Conservation (phyloP, 1,140 invertebrate genomes). For the Vollenhovia emeryi region DNA sequence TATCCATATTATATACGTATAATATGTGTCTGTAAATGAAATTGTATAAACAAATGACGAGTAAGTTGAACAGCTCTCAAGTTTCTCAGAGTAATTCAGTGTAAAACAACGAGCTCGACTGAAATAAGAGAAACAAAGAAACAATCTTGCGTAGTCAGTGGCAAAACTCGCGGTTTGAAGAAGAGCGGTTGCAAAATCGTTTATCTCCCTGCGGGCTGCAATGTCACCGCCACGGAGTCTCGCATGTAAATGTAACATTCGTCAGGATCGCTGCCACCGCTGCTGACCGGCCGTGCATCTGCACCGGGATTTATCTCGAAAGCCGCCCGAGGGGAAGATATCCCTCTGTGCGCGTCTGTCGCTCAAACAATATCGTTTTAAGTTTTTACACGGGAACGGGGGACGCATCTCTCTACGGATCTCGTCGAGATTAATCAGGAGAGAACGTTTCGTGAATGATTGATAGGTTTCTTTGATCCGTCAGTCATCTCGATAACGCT, state of each 20-base stretch:
- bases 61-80: not conserved
- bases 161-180: conserved; percentile 17
- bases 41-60: conserved; percentile 6
- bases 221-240: conserved; percentile 32
- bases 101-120: not conserved
- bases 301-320: conserved; percentile 15
- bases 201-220: conserved; percentile 33
- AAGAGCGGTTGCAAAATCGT: conserved; percentile 15
- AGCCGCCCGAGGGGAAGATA: not conserved
- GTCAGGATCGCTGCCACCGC: not conserved
- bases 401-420: not conserved
- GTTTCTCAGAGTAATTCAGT: not conserved
- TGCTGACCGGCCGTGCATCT: not conserved
- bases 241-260: conserved; percentile 13
- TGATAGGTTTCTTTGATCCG: not conserved
- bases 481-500: not conserved
- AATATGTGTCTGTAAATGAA: not conserved
- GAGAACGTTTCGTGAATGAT: not conserved
- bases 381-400: not conserved
- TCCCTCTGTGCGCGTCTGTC: not conserved
- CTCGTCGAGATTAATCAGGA: not conserved
- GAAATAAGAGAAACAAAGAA: not conserved
- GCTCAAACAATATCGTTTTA: conserved; percentile 3
- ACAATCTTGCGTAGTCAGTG: not conserved
- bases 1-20: not conserved